Evolutionary conservation across 2,888 invertebrate genomes (phyloP), one percentile per base, ranked within the genome.

Genomic region (Sialis fuliginosa): DNA sequence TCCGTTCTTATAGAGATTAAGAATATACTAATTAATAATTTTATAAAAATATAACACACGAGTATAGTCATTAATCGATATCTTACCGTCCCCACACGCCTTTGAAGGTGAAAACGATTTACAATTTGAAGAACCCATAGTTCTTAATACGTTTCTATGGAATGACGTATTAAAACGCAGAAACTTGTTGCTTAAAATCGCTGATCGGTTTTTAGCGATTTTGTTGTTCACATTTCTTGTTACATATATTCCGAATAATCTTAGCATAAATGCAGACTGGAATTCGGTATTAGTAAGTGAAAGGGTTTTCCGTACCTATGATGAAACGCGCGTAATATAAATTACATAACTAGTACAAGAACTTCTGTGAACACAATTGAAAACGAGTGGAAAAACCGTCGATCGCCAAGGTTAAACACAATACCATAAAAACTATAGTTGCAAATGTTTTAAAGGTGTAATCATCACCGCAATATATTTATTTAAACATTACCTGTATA

Each of bases 91-190:
- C n/a, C 22, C 47, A 12, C 34, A 9, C 2, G 35, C 37, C 35
- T 33, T 47, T 4, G 13, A 30, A 7, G 47, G 47, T 42, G 47
- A 47, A 42, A 47, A 47, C n/a, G 47, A 47, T 35, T 42, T 47
- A 42, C 42, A 47, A 22, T 42, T 47, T n/a, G 47, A 47, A 10
- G 47, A 47, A n/a, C 47, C 47, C 47, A 47, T 47, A 30, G 9
- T 47, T 8, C 6, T 10, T 37, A 7, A 6, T 10, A 37, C 6
- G 6, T 37, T 37, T 22, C 4, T 22, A 22, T 22, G 22, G 2
- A 22, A 22, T 22, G 22, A 22, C 22, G 22, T 22, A 22, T 22
- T 22, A 22, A 22, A 22, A 22, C 22, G 22, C 22, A 22, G 4
- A 22, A 2, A 22, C 22, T 22, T 37, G 37, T 37, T 8, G 37